Conservation (phyloP, 2,797 vertebrate genomes). For the Buceros bicornis region DNA sequence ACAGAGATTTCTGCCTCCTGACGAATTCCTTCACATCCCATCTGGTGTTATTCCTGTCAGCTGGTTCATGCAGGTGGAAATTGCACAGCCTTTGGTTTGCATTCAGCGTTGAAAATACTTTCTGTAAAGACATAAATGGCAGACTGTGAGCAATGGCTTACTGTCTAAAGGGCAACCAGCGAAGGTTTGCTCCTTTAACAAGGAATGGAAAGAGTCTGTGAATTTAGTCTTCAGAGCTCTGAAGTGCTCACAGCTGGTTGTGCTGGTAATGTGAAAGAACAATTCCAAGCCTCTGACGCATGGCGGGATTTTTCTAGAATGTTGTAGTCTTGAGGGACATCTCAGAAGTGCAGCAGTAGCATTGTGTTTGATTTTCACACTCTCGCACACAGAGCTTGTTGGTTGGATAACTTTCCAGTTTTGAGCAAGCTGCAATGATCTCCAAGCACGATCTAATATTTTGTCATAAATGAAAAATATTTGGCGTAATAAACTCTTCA, state of each 20-base stretch:
- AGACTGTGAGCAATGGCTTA: background rate
- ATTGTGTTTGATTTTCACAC: background rate
- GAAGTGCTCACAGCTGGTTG: background rate
- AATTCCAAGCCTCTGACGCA: background rate
- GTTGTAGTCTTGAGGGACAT: background rate
- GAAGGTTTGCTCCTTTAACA: background rate
- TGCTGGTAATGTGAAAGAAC: accelerated
- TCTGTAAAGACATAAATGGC: background rate
- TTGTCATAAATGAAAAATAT: background rate
- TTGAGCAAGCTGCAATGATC: background rate
- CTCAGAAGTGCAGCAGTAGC: accelerated
- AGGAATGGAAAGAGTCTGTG: background rate
- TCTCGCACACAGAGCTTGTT: accelerated
- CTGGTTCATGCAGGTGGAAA: accelerated
- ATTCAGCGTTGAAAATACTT: background rate
- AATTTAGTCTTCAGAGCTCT: background rate
- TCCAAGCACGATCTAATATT: background rate
- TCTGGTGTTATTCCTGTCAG: background rate
- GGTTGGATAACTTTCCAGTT: background rate
- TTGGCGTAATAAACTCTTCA: background rate
- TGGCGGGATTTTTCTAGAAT: background rate
- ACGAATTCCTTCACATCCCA: accelerated
- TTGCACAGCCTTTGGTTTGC: accelerated
- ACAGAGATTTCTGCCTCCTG: background rate
- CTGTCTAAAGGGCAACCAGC: too few relatives aligned